A percentile compares a stretch with the other conserved stretches of the same genome.
Conservation (phyloP, 1,140 invertebrate species). For the Pemphigus obesinymphae region DNA sequence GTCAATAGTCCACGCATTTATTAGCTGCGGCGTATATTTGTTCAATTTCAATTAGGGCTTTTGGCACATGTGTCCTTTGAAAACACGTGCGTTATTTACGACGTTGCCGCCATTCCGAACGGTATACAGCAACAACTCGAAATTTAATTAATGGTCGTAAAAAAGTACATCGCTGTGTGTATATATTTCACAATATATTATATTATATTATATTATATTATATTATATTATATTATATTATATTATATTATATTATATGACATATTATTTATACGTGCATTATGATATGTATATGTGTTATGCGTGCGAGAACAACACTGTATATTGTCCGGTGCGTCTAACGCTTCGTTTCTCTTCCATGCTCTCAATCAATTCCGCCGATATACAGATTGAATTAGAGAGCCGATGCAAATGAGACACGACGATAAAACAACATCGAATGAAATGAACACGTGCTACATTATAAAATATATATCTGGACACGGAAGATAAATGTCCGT, state of each 20-base stretch:
- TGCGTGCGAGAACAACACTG: not conserved
- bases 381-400: conserved; percentile 27
- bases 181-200: too few relatives aligned
- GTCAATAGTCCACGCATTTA: too few relatives aligned
- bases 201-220: too few relatives aligned
- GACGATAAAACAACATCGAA: not conserved
- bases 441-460: not conserved
- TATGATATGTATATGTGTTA: not conserved
- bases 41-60: not conserved
- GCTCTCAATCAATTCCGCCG: conserved; percentile 1
- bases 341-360: not conserved
- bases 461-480: too few relatives aligned
- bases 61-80: not conserved
- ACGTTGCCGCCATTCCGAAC: not conserved
- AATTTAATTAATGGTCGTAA: not conserved
- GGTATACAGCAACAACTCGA: not conserved
- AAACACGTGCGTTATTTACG: not conserved
- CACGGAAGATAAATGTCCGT: conserved; percentile 36
- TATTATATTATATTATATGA: not conserved
- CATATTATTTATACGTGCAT: not conserved
- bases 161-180: not conserved
- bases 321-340: too few relatives aligned
- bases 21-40: not conserved
- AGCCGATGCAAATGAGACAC: not conserved
- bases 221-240: too few relatives aligned